Base-by-base conservation (phyloP, 2,113 vertebrate species). In the Elanus axillaris region DNA sequence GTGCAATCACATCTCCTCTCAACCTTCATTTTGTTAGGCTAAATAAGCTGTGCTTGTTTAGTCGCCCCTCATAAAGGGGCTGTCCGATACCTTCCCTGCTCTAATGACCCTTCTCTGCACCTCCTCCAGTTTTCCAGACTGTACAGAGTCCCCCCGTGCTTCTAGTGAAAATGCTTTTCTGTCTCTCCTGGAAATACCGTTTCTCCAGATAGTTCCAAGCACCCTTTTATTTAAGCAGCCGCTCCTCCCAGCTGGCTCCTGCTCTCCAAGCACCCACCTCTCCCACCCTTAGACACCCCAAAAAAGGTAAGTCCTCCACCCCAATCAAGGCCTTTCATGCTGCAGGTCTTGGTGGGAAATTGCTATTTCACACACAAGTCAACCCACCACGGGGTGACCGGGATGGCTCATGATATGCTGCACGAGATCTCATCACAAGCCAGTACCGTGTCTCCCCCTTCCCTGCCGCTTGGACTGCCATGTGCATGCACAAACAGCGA, bases 401-500 rank as follows among this genome's bases (percentile, higher is more conserved):
- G 53, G 67, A 11, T 1, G 7, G 86, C 36, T 90, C 1, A 0
- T 9, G 63, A 23, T 31, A 29, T 0, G 0, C 85, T 25, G 43
- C 56, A 16, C 0, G 1, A 76, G 88, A n/a, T 66, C n/a, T 85
- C 91, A 38, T 34, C 0, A 0, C 48, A 3, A 43, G 27, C 59
- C 6, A 0, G 3, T 15, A 15, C n/a, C 68, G 17, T 0, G 8
- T n/a, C 56, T 76, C 67, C 87, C 21, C 62, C 38, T 36, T 86
- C 81, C 74, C 64, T 16, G 25, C 10, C 0, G 0, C 68, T 38
- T 1, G 2, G 3, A 1, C 38, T 26, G 58, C 66, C 13, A 2
- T 3, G n/a, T 48, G 67, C 52, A 22, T 9, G 47, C 88, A 80
- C 76, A 55, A 67, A 85, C 47, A 80, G 89, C 15, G 5, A 13